Percentiles rank a stretch among this genome's conserved stretches.
phyloP scores from a whole-genome alignment of 1,140 invertebrate species.

The Bombus vancouverensis region DNA sequence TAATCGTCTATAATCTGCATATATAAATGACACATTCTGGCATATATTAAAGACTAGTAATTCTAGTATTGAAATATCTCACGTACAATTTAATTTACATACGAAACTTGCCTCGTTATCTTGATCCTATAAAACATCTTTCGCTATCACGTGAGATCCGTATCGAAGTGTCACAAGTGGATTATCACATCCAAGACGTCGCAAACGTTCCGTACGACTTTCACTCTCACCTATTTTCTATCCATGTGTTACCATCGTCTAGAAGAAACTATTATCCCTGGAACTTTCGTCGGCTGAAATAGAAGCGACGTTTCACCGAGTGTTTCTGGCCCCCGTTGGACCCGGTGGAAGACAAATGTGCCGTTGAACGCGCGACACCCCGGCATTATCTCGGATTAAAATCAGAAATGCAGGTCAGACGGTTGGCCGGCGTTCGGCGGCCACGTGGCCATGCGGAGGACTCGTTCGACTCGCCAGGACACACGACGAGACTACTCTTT shows the following conservation, averaged over 20 bases:
- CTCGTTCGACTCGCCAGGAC: conserved; percentile 45
- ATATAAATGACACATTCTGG: neutral
- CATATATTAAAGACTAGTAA: neutral
- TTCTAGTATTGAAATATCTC: no score
- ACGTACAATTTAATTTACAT: no score
- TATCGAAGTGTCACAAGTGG: neutral
- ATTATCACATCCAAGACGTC: neutral
- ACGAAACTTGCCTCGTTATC: neutral
- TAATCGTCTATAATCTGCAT: neutral
- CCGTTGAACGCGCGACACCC: conserved; percentile 32
- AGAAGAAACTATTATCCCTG: conserved; percentile 1
- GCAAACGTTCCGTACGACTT: neutral
- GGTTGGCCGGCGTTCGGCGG: conserved; percentile 8
- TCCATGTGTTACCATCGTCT: no score
- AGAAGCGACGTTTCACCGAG: neutral
- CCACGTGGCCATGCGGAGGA: conserved; percentile 21
- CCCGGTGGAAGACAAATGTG: conserved; percentile 57
- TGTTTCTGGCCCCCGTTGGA: neutral
- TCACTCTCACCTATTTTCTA: no score
- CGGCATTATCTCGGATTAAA: conserved; percentile 63
- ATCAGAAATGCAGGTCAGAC: conserved; percentile 56
- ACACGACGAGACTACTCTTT: conserved; percentile 48
- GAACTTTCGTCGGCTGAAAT: neutral
- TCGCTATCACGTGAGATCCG: neutral
- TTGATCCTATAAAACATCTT: neutral